Evolutionary conservation across 2,888 invertebrate genomes (phyloP).

Genomic region (Ophraella communa): DNA sequence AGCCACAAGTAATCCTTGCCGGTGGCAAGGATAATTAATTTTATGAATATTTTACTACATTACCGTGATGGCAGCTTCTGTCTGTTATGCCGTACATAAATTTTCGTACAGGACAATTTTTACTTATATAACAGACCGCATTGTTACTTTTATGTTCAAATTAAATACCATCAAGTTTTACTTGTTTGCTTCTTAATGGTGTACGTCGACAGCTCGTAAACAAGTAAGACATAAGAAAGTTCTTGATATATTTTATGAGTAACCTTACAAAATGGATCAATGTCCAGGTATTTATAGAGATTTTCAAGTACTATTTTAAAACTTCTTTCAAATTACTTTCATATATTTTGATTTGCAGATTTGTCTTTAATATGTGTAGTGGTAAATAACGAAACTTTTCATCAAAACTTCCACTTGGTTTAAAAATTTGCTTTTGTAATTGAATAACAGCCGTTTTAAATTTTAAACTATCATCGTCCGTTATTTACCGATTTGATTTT

Average conservation of each 20-base stretch:
- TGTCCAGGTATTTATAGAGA: no score
- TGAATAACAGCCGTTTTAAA: no score
- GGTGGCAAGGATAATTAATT: neutral
- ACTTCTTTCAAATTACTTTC: no score
- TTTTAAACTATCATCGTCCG: no score
- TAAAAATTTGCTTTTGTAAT: no score
- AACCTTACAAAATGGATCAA: neutral
- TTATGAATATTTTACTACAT: slow-evolving; percentile 3
- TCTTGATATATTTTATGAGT: neutral
- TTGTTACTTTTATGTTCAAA: slow-evolving; percentile 5
- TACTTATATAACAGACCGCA: neutral
- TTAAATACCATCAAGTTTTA: slow-evolving; percentile 1
- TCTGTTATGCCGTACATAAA: slow-evolving; percentile 6
- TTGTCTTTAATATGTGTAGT: no score
- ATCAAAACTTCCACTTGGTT: no score
- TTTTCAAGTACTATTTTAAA: no score
- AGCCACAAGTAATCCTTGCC: neutral
- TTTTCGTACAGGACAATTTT: neutral
- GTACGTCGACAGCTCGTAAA: neutral
- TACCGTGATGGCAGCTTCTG: neutral
- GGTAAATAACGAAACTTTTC: no score
- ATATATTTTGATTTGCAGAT: no score
- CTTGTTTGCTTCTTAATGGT: neutral
- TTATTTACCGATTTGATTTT: no score
- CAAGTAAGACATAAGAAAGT: neutral